phyloP scores from a whole-genome alignment of 2,113 vertebrate species.

The Cochlearius cochlearius region DNA sequence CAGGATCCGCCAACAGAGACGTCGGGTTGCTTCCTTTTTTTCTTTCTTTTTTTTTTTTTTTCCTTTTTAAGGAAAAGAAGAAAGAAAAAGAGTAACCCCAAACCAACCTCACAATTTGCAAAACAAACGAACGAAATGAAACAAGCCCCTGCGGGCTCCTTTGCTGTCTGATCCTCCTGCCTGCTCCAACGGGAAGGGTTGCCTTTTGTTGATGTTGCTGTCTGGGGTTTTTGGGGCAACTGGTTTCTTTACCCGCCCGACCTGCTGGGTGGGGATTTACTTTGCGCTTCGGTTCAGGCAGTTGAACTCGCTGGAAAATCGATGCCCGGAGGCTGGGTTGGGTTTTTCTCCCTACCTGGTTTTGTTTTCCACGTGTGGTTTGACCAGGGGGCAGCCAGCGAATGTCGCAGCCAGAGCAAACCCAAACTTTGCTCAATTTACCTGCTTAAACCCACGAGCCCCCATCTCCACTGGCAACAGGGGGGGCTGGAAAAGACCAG shows the following conservation, averaged over 20 bases:
- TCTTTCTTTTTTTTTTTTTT: background rate
- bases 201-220: conserved; percentile 40
- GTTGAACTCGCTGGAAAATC: conserved; percentile 27
- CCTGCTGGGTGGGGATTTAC: conserved; percentile 58
- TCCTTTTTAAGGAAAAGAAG: background rate
- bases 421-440: background rate
- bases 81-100: background rate
- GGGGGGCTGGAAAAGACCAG: background rate
- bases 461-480: background rate
- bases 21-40: conserved; percentile 26
- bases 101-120: conserved; percentile 51
- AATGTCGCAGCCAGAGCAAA: background rate
- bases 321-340: conserved; percentile 15
- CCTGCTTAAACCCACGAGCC: background rate
- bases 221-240: conserved; percentile 51
- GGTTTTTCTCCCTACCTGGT: conserved; percentile 14
- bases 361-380: conserved; percentile 37
- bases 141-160: conserved; percentile 65
- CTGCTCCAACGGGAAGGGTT: conserved; percentile 42
- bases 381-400: background rate
- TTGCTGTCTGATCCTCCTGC: conserved; percentile 59
- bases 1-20: conserved; percentile 4
- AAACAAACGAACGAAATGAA: conserved; percentile 62
- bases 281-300: background rate
- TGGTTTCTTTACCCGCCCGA: conserved; percentile 25